Evolutionary conservation across 2,797 vertebrate species (phyloP), one percentile per base, ranked within the genome.

Genomic region (Ctenopoma multispine): DNA sequence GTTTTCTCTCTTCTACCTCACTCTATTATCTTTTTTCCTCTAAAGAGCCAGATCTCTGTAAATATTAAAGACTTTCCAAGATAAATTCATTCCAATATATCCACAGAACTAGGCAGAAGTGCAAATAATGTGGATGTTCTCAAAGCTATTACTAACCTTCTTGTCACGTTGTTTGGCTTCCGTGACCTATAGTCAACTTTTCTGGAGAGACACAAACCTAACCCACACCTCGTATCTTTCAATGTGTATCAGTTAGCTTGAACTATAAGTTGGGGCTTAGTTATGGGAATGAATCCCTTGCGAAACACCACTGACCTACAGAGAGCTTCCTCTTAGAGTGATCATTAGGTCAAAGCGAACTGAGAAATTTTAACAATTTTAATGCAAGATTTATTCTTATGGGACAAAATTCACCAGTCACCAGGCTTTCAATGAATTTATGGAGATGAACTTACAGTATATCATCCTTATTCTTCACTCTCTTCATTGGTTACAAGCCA

Each of bases 51-150:
- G 24, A 23, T 20, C 48, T 82, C 50, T 75, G 68, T 71, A 82
- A 88, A 84, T 86, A 83, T 82, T 80, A 79, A 77, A 85, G 51
- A 72, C 61, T 74, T 82, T 76, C 64, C 79, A 44, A 69, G 47
- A 74, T 34, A 85, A 76, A 85, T 88, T 55, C 63, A 77, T 77
- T 75, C 57, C 50, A 64, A 77, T 69, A 69, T 61, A 80, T 82
- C 71, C 51, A 77, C 55, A 73, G 46, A 69, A 20, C 15, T 31
- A 46, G 47, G 51, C 56, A 34, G 49, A 31, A 57, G 40, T 27
- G 56, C 59, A 86, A 82, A 80, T 71, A 81, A 68, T 63, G 54
- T 55, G 64, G 70, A 83, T 75, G 31, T 78, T 69, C 73, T 67
- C 41, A 55, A 72, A 79, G 71, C 47, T 70, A 75, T 71, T 77